A percentile compares a stretch with the other conserved stretches of the same genome.
phyloP scores from a whole-genome alignment of 2,113 vertebrate species.

The Gambusia holbrooki region DNA sequence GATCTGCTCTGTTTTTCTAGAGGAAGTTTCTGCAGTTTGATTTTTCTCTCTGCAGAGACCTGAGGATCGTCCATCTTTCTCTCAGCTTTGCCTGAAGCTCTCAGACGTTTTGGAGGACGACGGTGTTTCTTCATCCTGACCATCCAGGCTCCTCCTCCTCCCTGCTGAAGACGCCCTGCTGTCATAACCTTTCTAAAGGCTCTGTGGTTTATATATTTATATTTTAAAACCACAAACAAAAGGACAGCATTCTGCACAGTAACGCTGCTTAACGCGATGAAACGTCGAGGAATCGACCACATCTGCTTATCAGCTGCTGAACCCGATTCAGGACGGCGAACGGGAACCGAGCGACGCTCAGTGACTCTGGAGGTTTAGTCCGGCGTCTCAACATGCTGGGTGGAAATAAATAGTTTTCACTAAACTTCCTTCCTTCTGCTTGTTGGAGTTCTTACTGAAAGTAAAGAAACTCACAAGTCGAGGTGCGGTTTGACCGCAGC shows the following conservation, averaged over 20 bases:
- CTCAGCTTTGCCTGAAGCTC: constrained; percentile 65
- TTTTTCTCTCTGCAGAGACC: constrained; percentile 61
- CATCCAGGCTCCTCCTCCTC: constrained; percentile 10
- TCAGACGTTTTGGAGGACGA: constrained; percentile 64
- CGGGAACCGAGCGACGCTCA: too few relatives aligned
- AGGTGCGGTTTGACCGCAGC: too few relatives aligned
- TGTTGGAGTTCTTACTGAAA: too few relatives aligned
- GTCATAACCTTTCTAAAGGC: background rate
- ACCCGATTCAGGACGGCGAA: too few relatives aligned
- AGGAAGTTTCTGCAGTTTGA: background rate
- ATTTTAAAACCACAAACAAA: background rate
- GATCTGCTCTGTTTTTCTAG: background rate
- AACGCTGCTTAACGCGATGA: background rate
- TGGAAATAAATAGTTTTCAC: too few relatives aligned
- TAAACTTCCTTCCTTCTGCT: too few relatives aligned
- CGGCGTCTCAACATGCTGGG: too few relatives aligned
- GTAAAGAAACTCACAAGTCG: too few relatives aligned
- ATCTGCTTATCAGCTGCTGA: background rate
- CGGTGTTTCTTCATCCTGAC: constrained; percentile 15
- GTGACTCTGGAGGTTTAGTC: too few relatives aligned
- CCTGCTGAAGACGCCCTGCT: background rate
- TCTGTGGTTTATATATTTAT: background rate
- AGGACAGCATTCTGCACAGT: background rate
- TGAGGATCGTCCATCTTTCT: constrained; percentile 70
- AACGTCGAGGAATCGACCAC: background rate